Conservation (phyloP, 92 coral and sea anemone species). For the Galaxea fascicularis region DNA sequence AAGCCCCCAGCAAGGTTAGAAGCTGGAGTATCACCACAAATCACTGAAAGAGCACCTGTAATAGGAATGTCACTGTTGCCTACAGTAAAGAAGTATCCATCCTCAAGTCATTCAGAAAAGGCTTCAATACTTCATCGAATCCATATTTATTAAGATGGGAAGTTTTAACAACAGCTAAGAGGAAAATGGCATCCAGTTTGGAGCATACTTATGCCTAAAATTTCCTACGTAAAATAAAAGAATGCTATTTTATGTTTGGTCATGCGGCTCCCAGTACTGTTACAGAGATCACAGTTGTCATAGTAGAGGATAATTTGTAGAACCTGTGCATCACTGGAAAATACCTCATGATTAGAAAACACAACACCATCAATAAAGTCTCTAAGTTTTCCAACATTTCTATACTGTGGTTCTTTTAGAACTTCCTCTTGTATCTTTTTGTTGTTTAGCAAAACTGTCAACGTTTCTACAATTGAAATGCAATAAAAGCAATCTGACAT, state of each 20-base stretch:
- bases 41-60: slow-evolving; percentile 29
- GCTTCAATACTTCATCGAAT: slow-evolving; percentile 29
- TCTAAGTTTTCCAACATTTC: slow-evolving; percentile 28
- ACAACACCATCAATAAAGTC: slow-evolving; percentile 53
- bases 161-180: slow-evolving; percentile 54
- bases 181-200: slow-evolving; percentile 45
- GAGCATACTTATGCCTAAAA: slow-evolving; percentile 21
- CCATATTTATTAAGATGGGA: slow-evolving; percentile 53
- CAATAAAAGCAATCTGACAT: slow-evolving; percentile 24
- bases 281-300: slow-evolving; percentile 56
- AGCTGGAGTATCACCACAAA: slow-evolving; percentile 60
- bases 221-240: slow-evolving; percentile 44
- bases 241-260: slow-evolving; percentile 42
- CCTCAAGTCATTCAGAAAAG: slow-evolving; percentile 44
- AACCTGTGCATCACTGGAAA: slow-evolving; percentile 42
- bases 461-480: slow-evolving; percentile 30
- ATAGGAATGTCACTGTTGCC: slow-evolving; percentile 3
- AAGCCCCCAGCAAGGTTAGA: slow-evolving; percentile 45
- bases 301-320: slow-evolving; percentile 43
- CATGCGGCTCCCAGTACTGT: slow-evolving; percentile 44
- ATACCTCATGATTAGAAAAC: slow-evolving; percentile 37
- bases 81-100: slow-evolving; percentile 28
- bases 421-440: background rate
- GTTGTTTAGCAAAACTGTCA: background rate
- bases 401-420: slow-evolving; percentile 11